Evolutionary conservation across 2,888 invertebrate species (phyloP), one percentile per base, ranked within the genome.

Genomic region (Plagodis pulveraria): DNA sequence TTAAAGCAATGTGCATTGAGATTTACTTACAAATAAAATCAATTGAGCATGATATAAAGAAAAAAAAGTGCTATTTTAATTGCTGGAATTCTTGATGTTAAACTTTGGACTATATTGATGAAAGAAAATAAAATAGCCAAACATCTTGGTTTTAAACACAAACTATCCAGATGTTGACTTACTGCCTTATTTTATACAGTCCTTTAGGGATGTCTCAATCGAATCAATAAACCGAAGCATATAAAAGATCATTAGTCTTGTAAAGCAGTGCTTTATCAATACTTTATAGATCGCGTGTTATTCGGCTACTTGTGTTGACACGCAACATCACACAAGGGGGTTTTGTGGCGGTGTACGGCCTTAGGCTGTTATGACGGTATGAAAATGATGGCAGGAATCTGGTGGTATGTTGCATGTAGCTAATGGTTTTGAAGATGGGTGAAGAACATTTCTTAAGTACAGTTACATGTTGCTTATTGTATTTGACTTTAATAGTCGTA

Each of bases 181-280:
- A 60, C 60, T 60, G 60, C 5, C 22, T 34, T 9, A 9, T 7
- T 9, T 9, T 33, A 32, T 53, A 52, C 33, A n/a, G 2, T 32
- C 11, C 45, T 72, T 76, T 71, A 77, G 81, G 82, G 82, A 89
- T 81, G 85, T 85, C 89, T 89, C 87, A 89, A 89, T 91, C 82
- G 85, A 78, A 77, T 80, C 81, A 84, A 86, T 87, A 87, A 88
- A 90, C 89, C 88, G 87, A 87, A 89, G 81, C 86, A 81, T 75
- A 78, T 90, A 91, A 91, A 84, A 82, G 80, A 81, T 87, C 84
- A 91, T 91, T 91, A 91, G 91, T 92, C 86, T 84, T 81, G 78
- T 65, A 76, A 78, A 75, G 72, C 70, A 76, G 73, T 78, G 79
- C 79, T 87, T 90, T 87, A 89, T 91, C 88, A 89, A 67, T 69